These are phyloP conservation scores for Drosophila pegasa DNA, from an alignment of 2,888 invertebrate species.

Conservation along the genomic window DNA sequence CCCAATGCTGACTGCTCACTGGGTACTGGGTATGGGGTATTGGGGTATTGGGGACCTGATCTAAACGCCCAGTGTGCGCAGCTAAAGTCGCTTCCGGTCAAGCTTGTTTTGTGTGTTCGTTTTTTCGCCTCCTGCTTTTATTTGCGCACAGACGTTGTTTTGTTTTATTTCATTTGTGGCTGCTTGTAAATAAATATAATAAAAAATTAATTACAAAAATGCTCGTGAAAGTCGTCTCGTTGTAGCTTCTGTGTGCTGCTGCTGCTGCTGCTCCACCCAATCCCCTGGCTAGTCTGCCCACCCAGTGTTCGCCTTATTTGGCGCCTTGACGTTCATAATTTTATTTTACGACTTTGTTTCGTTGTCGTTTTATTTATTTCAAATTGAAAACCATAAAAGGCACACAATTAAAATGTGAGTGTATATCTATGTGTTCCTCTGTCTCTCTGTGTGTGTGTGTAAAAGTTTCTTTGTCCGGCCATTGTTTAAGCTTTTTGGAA, in stretches of 20 bases:
- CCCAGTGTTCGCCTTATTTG: conserved; percentile 65
- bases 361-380: conserved; percentile 78
- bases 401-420: conserved; percentile 69
- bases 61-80: conserved; percentile 61
- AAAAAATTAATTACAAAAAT: conserved; percentile 73
- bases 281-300: conserved; percentile 4
- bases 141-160: conserved; percentile 48
- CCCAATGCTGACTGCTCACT: conserved; percentile 32
- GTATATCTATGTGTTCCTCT: conserved; percentile 59
- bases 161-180: conserved; percentile 17
- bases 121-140: conserved; percentile 69
- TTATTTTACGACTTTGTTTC: conserved; percentile 75
- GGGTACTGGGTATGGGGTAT: conserved; percentile 22
- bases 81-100: conserved; percentile 68
- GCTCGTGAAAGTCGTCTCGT: conserved; percentile 68
- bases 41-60: conserved; percentile 29
- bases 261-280: conserved; percentile 5
- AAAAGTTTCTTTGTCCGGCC: conserved; percentile 59
- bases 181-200: conserved; percentile 58
- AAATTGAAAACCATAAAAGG: conserved; percentile 77
- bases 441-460: conserved; percentile 41
- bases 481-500: conserved; percentile 63
- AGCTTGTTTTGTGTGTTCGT: conserved; percentile 62
- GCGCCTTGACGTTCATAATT: conserved; percentile 78
- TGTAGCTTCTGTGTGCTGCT: conserved; percentile 60